Conservation (phyloP, 1,140 invertebrate species). For the Popillia japonica region DNA sequence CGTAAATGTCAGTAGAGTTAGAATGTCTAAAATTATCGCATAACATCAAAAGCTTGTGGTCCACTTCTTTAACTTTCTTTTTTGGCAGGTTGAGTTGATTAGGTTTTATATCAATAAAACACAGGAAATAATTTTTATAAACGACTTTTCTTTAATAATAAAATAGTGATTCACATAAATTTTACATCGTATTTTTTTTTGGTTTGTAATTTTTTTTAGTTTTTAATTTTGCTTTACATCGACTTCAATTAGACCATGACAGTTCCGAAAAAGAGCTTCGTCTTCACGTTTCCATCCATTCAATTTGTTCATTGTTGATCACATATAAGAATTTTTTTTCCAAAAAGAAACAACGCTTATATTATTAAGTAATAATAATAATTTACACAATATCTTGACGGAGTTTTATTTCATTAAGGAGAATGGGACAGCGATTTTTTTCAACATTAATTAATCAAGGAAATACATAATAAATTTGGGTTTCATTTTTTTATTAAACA, state of each 20-base stretch:
- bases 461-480: no score
- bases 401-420: background rate
- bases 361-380: background rate
- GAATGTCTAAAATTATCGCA: no score
- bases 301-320: background rate
- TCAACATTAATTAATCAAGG: no score
- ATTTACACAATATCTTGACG: background rate
- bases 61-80: background rate
- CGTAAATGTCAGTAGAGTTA: no score
- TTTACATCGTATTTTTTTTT: conserved; percentile 44
- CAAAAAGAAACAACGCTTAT: background rate
- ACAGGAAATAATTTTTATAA: conserved; percentile 48
- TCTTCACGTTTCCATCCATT: background rate
- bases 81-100: background rate
- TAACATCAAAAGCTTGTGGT: no score
- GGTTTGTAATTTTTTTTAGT: background rate
- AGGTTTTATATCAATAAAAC: background rate
- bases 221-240: conserved; percentile 47
- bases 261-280: conserved; percentile 25
- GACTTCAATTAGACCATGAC: conserved; percentile 48
- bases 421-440: no score
- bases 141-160: conserved; percentile 59
- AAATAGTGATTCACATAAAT: conserved; percentile 59
- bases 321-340: background rate
- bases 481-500: no score